These are phyloP conservation scores for Podarcis muralis DNA, from an alignment of 2,113 vertebrate genomes.

Conservation along the genomic window DNA sequence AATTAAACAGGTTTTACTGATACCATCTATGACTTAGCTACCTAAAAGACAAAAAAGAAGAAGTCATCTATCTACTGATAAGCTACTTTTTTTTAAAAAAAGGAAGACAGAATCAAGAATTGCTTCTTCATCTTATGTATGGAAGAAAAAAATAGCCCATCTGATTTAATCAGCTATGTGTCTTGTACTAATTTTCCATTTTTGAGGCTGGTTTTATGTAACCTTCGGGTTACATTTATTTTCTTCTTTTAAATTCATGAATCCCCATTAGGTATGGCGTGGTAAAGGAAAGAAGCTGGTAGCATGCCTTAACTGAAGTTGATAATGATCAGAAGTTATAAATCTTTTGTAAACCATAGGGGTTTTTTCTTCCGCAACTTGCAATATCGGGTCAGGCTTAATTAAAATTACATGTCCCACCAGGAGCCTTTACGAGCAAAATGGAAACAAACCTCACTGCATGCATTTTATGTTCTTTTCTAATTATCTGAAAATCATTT, in stretches of 20 bases:
- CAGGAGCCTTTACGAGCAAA: constrained; percentile 31
- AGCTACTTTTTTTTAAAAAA: constrained; percentile 14
- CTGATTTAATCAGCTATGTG: constrained; percentile 43
- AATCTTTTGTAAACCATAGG: constrained; percentile 28
- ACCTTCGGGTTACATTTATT: constrained; percentile 16
- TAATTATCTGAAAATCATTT: constrained; percentile 6
- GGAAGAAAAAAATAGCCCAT: constrained; percentile 28
- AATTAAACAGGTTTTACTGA: constrained; percentile 33
- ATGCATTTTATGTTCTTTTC: not conserved
- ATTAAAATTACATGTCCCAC: constrained; percentile 50
- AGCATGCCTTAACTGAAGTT: constrained; percentile 21
- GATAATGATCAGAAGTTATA: constrained; percentile 23
- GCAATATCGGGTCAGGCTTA: constrained; percentile 44
- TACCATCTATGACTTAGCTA: not conserved
- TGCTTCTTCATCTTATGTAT: not conserved
- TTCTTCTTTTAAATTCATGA: constrained; percentile 13
- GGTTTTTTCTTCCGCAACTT: constrained; percentile 6
- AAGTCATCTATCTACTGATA: not conserved
- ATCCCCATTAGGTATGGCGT: constrained; percentile 25
- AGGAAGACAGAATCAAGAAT: not conserved
- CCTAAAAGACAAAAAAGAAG: not conserved
- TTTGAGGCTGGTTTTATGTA: constrained; percentile 20
- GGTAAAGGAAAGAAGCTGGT: constrained; percentile 6
- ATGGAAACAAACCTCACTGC: not conserved
- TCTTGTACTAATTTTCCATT: constrained; percentile 37